Base-by-base conservation (phyloP, 2,888 invertebrate genomes). In the Ariolimax columbianus region DNA sequence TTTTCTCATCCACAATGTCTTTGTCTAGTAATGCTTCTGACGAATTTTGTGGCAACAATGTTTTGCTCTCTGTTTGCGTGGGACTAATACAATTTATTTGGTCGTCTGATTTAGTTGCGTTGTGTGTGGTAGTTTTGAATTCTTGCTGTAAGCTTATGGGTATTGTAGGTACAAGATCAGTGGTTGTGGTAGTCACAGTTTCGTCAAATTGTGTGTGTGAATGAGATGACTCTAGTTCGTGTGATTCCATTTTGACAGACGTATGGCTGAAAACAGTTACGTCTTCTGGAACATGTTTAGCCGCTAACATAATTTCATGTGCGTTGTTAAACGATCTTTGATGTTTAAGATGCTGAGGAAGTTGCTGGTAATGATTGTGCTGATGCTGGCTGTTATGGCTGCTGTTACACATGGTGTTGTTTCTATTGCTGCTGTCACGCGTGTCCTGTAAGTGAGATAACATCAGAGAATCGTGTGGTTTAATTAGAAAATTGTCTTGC, bases 401-500 rank as follows among this genome's bases (percentile, higher is more conserved):
- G 70, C 33, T 43, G 43, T 11, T 55, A 1, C 14, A 30, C 30
- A n/a, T 51, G 51, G 9, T 68, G 70, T 33, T 47, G n/a, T 51
- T 47, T 40, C n/a, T 78, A 36, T 26, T 70, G 40, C 26, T 66
- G 40, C 40, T 83, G n/a, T 38, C 55, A 66, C 63, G 68, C 26
- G 30, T 6, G 40, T 47, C 38, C 6, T 38, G 85, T 7, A 72
- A 38, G 17, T 47, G 26, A 19, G 23, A 11, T 36, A 66, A 11
- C 7, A 23, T 23, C 0, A 51, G 38, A 1, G 83, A 55, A n/a
- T 78, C 78, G 1, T 40, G 78, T n/a, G 78, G 78, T 43, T 84
- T 84, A 51, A 78, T 1, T 23, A 84, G 72, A 72, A 84, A 84
- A 30, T 78, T 72, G 17, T 84, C 78, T 33, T 70, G 78, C 23